Base-by-base conservation (phyloP, 1,140 invertebrate genomes). In the Zaprionus camerounensis region DNA sequence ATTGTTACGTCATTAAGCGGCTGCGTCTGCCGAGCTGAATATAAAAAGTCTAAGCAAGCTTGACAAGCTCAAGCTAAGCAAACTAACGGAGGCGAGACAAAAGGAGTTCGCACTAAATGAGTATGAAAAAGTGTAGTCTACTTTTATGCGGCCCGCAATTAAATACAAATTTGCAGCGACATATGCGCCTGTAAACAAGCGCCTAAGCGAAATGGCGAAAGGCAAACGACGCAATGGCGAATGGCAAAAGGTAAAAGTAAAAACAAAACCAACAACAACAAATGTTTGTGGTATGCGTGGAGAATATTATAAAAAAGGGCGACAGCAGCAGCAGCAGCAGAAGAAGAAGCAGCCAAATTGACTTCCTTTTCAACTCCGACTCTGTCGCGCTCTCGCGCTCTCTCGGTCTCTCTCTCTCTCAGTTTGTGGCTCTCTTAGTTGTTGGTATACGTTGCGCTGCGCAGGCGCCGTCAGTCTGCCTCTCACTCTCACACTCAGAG, bases 101-200 rank as follows among this genome's bases (percentile, higher is more conserved):
- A 46, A 7, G 38, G 7, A 41, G 38, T n/a, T 41, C 38, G 53
- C 34, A 64, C 20, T 17, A 44, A 15, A 61, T 6, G n/a, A 46
- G 20, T 7, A 61, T 9, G n/a, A 72, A 76, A 82, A 72, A 62
- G 46, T 75, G 71, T 79, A 76, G 82, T 77, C 83, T 80, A 83
- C 64, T 80, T 83, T 80, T 81, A 58, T 71, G 84, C 62, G 77
- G 58, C 71, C 65, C 57, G 79, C 76, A 88, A 90, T 90, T 82
- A 85, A 90, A 85, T 85, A 82, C 73, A 71, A 76, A 90, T 88
- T 88, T 80, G 72, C 72, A 85, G 72, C 79, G 82, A 85, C 85
- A 82, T 82, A 90, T 90, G 85, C 86, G 85, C 79, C 82, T 85
- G 85, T 90, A 90, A 90, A 90, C 78, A 90, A 82, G 34, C 61